Conservation (phyloP, 2,797 vertebrate species). For the Spondyliosoma cantharus region DNA sequence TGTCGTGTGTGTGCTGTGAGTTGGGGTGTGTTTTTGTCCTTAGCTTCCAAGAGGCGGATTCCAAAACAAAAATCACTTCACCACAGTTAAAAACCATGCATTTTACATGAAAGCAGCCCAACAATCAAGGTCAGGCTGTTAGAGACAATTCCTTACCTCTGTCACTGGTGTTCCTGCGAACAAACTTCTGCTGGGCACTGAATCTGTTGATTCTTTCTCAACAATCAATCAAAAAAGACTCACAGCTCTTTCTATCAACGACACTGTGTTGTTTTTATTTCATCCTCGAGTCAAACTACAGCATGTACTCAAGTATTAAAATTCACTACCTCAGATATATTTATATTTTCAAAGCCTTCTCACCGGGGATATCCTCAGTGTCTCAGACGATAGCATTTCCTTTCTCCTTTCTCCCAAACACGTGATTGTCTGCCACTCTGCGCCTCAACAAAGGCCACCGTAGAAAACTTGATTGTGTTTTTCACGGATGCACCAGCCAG, state of each 20-base stretch:
- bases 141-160: neutral
- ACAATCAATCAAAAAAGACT: neutral
- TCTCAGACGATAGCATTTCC: slow-evolving; percentile 27
- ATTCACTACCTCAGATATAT: slow-evolving; percentile 27
- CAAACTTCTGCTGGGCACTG: neutral
- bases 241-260: neutral
- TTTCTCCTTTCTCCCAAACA: neutral
- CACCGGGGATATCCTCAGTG: slow-evolving; percentile 13
- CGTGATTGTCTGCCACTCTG: slow-evolving; percentile 20
- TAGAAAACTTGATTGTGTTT: slow-evolving; percentile 29
- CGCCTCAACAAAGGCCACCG: slow-evolving; percentile 41
- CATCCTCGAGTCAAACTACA: slow-evolving; percentile 5
- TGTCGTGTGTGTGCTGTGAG: slow-evolving; percentile 14
- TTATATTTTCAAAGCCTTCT: slow-evolving; percentile 35
- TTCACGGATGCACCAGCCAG: slow-evolving; percentile 33
- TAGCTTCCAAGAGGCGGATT: slow-evolving; percentile 5
- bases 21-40: slow-evolving; percentile 5
- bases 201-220: slow-evolving; percentile 6
- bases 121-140: neutral
- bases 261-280: neutral
- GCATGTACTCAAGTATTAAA: slow-evolving; percentile 14
- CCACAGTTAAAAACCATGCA: slow-evolving; percentile 6
- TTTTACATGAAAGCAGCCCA: neutral
- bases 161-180: neutral
- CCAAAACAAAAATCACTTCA: neutral